A percentile compares a stretch with the other conserved stretches of the same genome.
Conservation (phyloP, 2,888 invertebrate genomes). For the Lypha dubia region DNA sequence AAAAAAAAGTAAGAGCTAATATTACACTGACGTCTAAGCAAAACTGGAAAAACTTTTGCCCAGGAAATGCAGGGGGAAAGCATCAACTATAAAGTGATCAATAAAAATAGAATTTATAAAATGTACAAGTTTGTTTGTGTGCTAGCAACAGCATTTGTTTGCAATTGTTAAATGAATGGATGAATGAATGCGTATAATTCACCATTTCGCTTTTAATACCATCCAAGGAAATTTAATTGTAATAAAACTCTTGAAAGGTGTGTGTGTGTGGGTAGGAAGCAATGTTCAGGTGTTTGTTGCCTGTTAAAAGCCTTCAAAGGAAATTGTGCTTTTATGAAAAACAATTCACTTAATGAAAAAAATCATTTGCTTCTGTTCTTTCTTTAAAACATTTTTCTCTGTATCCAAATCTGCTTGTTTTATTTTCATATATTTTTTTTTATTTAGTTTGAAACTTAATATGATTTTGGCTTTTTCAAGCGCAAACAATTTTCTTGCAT, state of each 20-base stretch:
- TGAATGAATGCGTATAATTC: slow-evolving; percentile 78
- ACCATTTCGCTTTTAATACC: slow-evolving; percentile 57
- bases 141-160: not conserved
- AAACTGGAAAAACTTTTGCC: slow-evolving; percentile 6
- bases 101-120: slow-evolving; percentile 44
- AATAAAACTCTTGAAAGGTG: slow-evolving; percentile 50
- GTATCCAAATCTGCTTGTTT: too few relatives aligned
- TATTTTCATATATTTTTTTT: not conserved
- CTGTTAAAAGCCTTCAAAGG: slow-evolving; percentile 2
- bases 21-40: slow-evolving; percentile 19
- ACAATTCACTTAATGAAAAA: slow-evolving; percentile 31
- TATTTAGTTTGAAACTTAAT: slow-evolving; percentile 36
- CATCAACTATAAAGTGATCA: slow-evolving; percentile 46
- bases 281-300: slow-evolving; percentile 21
- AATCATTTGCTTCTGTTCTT: not conserved
- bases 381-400: slow-evolving; percentile 14
- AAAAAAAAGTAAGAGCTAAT: slow-evolving; percentile 12
- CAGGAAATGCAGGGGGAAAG: not conserved
- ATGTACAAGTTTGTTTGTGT: not conserved
- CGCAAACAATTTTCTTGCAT: not conserved
- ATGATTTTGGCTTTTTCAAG: slow-evolving; percentile 7
- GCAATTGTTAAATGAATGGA: slow-evolving; percentile 51
- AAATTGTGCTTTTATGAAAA: slow-evolving; percentile 6
- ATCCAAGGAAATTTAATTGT: slow-evolving; percentile 62
- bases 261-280: slow-evolving; percentile 2